Base-by-base conservation (phyloP, 2,888 invertebrate species). In the Panzeria rudis region DNA sequence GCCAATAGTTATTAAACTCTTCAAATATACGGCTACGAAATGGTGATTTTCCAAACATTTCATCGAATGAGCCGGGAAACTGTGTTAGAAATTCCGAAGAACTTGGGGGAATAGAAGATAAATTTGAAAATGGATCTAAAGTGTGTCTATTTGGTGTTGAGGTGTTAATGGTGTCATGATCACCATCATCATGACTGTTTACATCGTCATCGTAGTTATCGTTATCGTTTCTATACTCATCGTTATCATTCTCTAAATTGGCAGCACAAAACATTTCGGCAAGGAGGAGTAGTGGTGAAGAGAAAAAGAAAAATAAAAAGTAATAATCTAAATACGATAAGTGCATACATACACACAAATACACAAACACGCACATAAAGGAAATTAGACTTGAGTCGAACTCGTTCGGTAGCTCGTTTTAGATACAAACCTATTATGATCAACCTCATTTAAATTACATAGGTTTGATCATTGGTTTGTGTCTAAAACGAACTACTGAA, bases 1-100 rank as follows among this genome's bases (percentile, higher is more conserved):
- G 91, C 91, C 91, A 91, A 88, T 89, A 91, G 86, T 89, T 90
- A 84, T 91, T 89, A 85, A 90, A 91, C 83, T 91, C 91, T 84
- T 91, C 90, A 75, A 87, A 86, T 83, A 91, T 90, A 83, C 88
- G 89, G 69, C 88, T 88, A 64, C 89, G 89, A 80, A 90, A 91
- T 61, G 91, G 91, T 75, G 91, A 91, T 78, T 87, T 87, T 86
- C 89, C 89, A 83, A 91, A 91, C 79, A 90, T 88, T 86, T 91
- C 89, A 84, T 88, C 89, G 81, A 91, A 88, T 82, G 89, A 88
- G 71, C 87, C 79, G n/a, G 81, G 73, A 50, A 81, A 69, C 17
- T 32, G 35, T 38, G 35, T 69, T 13, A 50, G 13, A 54, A 11
- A 64, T 32, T 56, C 76, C 73, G 87, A 87, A 88, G 88, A 75